phyloP scores from a whole-genome alignment of 2,113 vertebrate genomes.

The Solea senegalensis region DNA sequence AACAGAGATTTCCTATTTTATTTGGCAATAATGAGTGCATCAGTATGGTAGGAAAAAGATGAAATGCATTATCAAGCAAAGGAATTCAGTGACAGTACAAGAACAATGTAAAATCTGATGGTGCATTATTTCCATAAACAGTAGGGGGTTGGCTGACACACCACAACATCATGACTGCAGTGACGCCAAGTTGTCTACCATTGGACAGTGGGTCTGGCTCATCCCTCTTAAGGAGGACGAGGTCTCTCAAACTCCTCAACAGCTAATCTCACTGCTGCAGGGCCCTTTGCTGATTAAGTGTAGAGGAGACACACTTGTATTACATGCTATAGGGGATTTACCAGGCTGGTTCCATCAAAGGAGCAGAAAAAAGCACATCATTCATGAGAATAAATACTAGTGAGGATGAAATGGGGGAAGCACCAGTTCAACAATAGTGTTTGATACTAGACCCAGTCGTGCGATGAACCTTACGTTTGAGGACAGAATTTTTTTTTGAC shows the following conservation, averaged over 20 bases:
- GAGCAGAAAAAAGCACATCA: slow-evolving; percentile 45
- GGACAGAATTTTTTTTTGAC: not conserved
- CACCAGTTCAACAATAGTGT: not conserved
- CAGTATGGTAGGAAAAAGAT: not conserved
- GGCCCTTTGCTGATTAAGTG: slow-evolving; percentile 61
- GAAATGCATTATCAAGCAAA: slow-evolving; percentile 7
- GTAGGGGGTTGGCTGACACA: slow-evolving; percentile 51
- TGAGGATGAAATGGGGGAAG: slow-evolving; percentile 13
- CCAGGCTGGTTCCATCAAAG: slow-evolving; percentile 40
- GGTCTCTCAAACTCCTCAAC: slow-evolving; percentile 68
- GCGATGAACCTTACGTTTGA: not conserved
- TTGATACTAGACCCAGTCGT: not conserved
- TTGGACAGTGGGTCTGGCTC: slow-evolving; percentile 66
- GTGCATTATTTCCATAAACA: slow-evolving; percentile 50
- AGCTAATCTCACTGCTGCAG: slow-evolving; percentile 71
- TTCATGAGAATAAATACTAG: slow-evolving; percentile 40
- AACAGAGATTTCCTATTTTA: slow-evolving; percentile 17
- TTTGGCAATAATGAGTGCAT: slow-evolving; percentile 16
- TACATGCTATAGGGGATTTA: slow-evolving; percentile 61
- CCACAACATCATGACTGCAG: slow-evolving; percentile 61
- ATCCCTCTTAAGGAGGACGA: slow-evolving; percentile 71
- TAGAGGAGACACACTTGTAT: slow-evolving; percentile 53
- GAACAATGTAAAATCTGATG: slow-evolving; percentile 35
- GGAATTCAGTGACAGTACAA: slow-evolving; percentile 27
- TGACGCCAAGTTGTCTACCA: slow-evolving; percentile 71